Conservation (phyloP, 2,888 invertebrate species). For the Eupithecia tripunctaria region DNA sequence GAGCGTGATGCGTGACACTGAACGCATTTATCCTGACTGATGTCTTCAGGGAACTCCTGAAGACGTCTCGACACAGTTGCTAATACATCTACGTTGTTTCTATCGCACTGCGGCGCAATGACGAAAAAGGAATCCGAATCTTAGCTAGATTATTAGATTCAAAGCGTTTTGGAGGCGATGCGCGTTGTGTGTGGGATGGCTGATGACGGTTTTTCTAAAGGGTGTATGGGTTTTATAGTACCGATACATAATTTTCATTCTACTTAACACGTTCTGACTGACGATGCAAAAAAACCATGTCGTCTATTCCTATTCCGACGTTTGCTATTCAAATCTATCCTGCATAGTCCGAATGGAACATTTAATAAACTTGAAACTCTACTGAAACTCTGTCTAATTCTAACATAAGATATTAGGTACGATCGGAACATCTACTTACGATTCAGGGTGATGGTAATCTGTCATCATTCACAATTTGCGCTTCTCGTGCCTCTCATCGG, state of each 20-base stretch:
- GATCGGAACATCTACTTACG: not conserved
- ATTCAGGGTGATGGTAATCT: slow-evolving; percentile 9
- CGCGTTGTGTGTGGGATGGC: not conserved
- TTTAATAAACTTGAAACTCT: not conserved
- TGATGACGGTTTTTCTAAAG: too few relatives aligned
- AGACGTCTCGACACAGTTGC: not conserved
- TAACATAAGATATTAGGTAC: not conserved
- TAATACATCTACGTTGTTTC: not conserved
- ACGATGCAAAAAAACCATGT: not conserved
- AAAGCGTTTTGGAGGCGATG: not conserved
- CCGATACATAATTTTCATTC: not conserved
- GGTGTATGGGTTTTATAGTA: too few relatives aligned
- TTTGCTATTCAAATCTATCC: not conserved
- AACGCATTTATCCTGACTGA: slow-evolving; percentile 52
- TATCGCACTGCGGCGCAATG: not conserved
- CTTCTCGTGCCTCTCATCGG: slow-evolving; percentile 38
- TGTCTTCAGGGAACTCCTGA: slow-evolving; percentile 28
- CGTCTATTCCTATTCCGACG: not conserved
- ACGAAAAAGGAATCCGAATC: not conserved
- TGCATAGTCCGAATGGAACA: not conserved
- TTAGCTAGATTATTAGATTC: not conserved
- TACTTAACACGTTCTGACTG: not conserved
- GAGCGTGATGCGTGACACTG: slow-evolving; percentile 70
- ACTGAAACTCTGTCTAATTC: not conserved
- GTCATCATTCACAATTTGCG: slow-evolving; percentile 39